Percentiles rank a stretch among this genome's conserved stretches.
These are phyloP conservation scores for Deladenus siricidicola DNA, from an alignment of 2,888 invertebrate species.

Conservation along the genomic window DNA sequence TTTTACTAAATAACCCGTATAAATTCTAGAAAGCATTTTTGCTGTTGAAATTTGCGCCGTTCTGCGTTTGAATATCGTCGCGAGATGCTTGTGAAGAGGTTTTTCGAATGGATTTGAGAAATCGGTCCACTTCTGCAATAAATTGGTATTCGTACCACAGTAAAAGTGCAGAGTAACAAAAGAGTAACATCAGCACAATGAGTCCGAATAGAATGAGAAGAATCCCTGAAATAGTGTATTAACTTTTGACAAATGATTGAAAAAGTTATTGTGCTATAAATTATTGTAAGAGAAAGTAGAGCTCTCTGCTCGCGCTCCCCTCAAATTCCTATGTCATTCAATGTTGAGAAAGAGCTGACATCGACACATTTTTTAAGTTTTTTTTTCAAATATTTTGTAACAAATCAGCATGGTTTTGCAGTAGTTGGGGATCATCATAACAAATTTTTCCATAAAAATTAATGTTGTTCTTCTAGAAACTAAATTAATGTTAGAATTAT, in stretches of 20 bases:
- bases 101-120: constrained; percentile 23
- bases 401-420: too few relatives aligned
- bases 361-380: too few relatives aligned
- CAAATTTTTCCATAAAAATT: too few relatives aligned
- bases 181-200: constrained; percentile 8
- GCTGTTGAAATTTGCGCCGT: background rate
- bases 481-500: too few relatives aligned
- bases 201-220: constrained; percentile 8
- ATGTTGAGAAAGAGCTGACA: too few relatives aligned
- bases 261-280: background rate
- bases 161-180: constrained; percentile 14
- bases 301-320: too few relatives aligned
- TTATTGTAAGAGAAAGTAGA: too few relatives aligned
- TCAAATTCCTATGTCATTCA: too few relatives aligned
- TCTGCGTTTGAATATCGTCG: constrained; percentile 12
- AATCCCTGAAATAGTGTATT: constrained; percentile 15
- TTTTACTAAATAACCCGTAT: too few relatives aligned
- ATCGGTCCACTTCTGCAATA: constrained; percentile 29
- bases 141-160: constrained; percentile 28
- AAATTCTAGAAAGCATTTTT: background rate
- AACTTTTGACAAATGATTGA: background rate
- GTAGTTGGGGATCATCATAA: too few relatives aligned
- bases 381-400: too few relatives aligned
- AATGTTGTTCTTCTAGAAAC: too few relatives aligned
- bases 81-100: constrained; percentile 25